A percentile compares a stretch with the other conserved stretches of the same genome.
Evolutionary conservation across 2,888 invertebrate genomes (phyloP).

Genomic region (Hoplodrina blanda): DNA sequence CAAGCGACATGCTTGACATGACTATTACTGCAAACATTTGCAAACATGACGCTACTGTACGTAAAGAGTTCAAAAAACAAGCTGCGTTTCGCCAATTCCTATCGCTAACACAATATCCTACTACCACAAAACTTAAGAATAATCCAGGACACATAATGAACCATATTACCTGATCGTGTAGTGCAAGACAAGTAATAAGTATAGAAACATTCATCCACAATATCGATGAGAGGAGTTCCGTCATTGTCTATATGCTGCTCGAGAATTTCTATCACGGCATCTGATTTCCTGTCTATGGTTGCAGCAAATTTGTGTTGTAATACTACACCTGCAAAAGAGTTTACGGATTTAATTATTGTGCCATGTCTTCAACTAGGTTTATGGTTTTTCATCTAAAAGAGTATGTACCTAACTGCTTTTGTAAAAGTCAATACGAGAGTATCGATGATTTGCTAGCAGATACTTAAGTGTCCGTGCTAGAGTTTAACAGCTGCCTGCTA

Average conservation of each 20-base stretch:
- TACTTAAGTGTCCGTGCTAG: too few species aligned
- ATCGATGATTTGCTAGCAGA: too few species aligned
- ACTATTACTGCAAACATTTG: too few species aligned
- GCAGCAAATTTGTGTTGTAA: conserved; percentile 56
- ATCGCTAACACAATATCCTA: not conserved
- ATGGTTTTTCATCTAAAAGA: not conserved
- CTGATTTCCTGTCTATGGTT: conserved; percentile 69
- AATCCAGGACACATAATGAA: not conserved
- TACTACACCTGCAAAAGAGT: conserved; percentile 57
- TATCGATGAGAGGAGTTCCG: conserved; percentile 68
- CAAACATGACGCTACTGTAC: too few species aligned
- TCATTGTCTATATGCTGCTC: conserved; percentile 61
- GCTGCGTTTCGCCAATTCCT: not conserved
- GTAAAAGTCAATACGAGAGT: too few species aligned
- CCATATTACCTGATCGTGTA: conserved; percentile 67
- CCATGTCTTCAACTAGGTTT: not conserved
- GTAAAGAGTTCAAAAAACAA: not conserved
- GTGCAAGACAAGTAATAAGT: conserved; percentile 73
- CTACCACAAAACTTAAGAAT: not conserved
- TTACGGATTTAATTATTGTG: not conserved
- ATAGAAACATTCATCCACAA: conserved; percentile 71
- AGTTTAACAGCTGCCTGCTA: too few species aligned
- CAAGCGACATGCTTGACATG: not conserved
- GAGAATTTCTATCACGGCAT: conserved; percentile 66
- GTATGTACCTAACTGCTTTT: not conserved